phyloP scores from a whole-genome alignment of 2,888 invertebrate genomes.

The Adelognathus sp. region DNA sequence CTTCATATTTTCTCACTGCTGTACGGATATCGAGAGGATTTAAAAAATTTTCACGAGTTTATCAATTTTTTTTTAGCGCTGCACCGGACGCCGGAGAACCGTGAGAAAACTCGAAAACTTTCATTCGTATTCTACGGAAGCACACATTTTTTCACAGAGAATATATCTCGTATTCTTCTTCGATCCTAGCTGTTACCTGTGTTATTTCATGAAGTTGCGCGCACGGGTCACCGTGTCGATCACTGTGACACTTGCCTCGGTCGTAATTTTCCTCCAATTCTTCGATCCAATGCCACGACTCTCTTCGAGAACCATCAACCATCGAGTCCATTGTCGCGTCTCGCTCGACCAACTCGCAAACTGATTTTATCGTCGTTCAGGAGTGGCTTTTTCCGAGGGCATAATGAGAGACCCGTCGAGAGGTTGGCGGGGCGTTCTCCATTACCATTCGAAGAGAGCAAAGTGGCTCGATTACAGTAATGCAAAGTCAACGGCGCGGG shows the following conservation, averaged over 20 bases:
- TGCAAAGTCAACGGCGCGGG: slow-evolving; percentile 58
- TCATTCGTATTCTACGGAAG: too few species aligned
- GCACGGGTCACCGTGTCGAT: too few species aligned
- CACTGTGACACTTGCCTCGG: too few species aligned
- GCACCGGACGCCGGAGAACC: slow-evolving; percentile 4
- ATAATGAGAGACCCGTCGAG: background rate
- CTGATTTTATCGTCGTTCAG: slow-evolving; percentile 46
- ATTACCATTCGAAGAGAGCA: slow-evolving; percentile 68
- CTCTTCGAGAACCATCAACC: background rate
- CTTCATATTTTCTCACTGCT: background rate
- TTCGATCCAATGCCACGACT: slow-evolving; percentile 1
- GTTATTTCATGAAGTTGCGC: too few species aligned
- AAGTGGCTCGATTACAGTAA: slow-evolving; percentile 67
- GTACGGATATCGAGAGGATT: slow-evolving; percentile 17
- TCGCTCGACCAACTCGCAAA: slow-evolving; percentile 25
- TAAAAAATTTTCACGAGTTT: slow-evolving; percentile 5
- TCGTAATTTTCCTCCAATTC: background rate
- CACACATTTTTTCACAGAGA: too few species aligned
- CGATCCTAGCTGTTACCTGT: too few species aligned
- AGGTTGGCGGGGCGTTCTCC: slow-evolving; percentile 45
- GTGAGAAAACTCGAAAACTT: slow-evolving; percentile 5
- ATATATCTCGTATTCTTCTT: too few species aligned
- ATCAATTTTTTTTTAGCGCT: background rate
- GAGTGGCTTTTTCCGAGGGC: slow-evolving; percentile 38
- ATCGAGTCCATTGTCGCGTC: background rate